Percentiles rank a stretch among this genome's conserved stretches.
Evolutionary conservation across 2,797 vertebrate genomes (phyloP).

Genomic region (Betta splendens): DNA sequence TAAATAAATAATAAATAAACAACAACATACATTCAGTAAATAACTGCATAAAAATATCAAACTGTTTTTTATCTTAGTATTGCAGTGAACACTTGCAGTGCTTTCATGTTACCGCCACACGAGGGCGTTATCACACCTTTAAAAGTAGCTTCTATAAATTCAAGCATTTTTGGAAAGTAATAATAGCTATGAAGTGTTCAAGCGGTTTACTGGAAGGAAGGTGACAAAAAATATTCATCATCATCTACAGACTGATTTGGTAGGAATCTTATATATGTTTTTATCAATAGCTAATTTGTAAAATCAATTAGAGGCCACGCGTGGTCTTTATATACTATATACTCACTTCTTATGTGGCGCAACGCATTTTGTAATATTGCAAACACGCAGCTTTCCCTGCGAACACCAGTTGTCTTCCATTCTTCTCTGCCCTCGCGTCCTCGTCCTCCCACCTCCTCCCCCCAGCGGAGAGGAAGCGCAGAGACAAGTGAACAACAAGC

Average conservation of each 20-base stretch:
- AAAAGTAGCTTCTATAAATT: not conserved
- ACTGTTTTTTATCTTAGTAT: too few species aligned
- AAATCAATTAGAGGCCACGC: too few species aligned
- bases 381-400: not conserved
- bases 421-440: not conserved
- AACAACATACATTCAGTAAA: too few species aligned
- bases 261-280: too few species aligned
- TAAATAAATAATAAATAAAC: too few species aligned
- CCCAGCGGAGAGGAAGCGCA: conserved; percentile 73
- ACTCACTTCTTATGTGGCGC: too few species aligned
- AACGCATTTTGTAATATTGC: not conserved
- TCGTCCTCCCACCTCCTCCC: conserved; percentile 23
- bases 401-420: not conserved
- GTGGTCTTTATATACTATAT: too few species aligned
- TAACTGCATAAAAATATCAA: too few species aligned
- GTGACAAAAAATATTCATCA: not conserved
- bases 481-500: conserved; percentile 79
- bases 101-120: conserved; percentile 5
- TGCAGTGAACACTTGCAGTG: too few species aligned
- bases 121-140: conserved; percentile 15
- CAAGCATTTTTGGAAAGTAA: not conserved
- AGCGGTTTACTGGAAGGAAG: not conserved
- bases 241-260: too few species aligned
- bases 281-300: too few species aligned
- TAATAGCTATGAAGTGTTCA: not conserved